Evolutionary conservation across 2,888 invertebrate genomes (phyloP).

Genomic region (Drosophila infuscata): DNA sequence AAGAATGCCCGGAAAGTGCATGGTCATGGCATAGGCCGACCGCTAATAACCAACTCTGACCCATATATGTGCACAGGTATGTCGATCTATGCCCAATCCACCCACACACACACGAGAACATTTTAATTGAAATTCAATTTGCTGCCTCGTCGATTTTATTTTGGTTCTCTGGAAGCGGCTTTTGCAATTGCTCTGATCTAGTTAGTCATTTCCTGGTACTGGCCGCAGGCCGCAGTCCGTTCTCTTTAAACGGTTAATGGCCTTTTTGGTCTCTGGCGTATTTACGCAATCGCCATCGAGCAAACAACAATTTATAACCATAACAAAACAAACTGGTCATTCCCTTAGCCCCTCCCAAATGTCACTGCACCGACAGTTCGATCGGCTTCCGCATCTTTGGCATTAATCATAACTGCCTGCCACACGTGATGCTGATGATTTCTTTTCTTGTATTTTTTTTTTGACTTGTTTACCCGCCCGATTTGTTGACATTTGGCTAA

Average conservation of each 20-base stretch:
- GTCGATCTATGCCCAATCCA: slow-evolving; percentile 1
- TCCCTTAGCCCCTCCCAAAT: slow-evolving; percentile 7
- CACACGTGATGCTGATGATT: slow-evolving; percentile 19
- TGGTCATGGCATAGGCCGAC: slow-evolving; percentile 63
- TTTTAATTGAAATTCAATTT: slow-evolving; percentile 72
- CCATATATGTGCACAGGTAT: slow-evolving; percentile 37
- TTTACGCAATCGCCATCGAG: slow-evolving; percentile 43
- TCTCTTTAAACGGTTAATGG: slow-evolving; percentile 43
- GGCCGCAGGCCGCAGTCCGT: slow-evolving; percentile 21
- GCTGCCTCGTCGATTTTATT: slow-evolving; percentile 14
- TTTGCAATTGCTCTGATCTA: slow-evolving; percentile 32
- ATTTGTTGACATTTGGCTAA: slow-evolving; percentile 52
- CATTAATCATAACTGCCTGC: slow-evolving; percentile 51
- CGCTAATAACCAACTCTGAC: slow-evolving; percentile 75
- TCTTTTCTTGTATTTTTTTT: slow-evolving; percentile 3
- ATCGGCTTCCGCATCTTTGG: slow-evolving; percentile 49
- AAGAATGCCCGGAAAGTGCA: slow-evolving; percentile 63
- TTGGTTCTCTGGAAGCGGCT: slow-evolving; percentile 11
- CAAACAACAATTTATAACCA: slow-evolving; percentile 39
- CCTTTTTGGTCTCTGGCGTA: slow-evolving; percentile 19
- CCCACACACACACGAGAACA: slow-evolving; percentile 27
- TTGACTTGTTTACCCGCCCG: slow-evolving; percentile 31
- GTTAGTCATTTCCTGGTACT: slow-evolving; percentile 32
- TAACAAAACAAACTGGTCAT: slow-evolving; percentile 31
- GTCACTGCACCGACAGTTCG: slow-evolving; percentile 8